Base-by-base conservation (phyloP, 92 coral and sea anemone species). In the Virgularia gustaviana region DNA sequence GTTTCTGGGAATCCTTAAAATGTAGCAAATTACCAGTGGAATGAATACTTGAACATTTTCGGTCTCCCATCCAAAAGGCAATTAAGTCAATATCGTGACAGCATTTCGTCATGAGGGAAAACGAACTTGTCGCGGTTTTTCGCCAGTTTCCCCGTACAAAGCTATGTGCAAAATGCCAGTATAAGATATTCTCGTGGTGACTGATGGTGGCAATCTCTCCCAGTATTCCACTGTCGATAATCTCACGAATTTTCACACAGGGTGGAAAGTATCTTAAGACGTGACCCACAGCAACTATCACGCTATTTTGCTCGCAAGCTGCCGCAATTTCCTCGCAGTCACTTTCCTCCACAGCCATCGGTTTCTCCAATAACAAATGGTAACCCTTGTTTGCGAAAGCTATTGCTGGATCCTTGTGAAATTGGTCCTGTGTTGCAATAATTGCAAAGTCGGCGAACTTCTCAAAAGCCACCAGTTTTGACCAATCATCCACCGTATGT, bases 101-200 rank as follows among this genome's bases (percentile, higher is more conserved):
- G n/a, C 51, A 65, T 33, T 65, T 65, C 31, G 72, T 49, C 43
- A 65, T 23, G 36, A 65, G 32, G 5, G 72, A 65, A 39, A 65
- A 65, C 18, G 72, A 19, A 24, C 35, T 65, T 29, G 34, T 39
- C 31, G 41, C 72, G 1, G 44, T 25, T 15, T 49, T 45, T 43
- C 74, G 59, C 74, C 74, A 67, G 44, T 67, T 67, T 3, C 74
- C 74, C 36, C 74, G 33, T 5, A 67, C 74, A 49, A 67, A 67
- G 20, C 39, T 27, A 47, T 67, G 74, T 24, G 74, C 74, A 45
- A 45, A 49, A 49, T 67, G 74, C 37, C 54, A 47, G 60, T 41
- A 67, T 13, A 32, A 32, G 32, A 67, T 45, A 23, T 32, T 32
- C 19, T 67, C 74, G 5, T 16, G 23, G 31, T 67, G 74, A 6